Evolutionary conservation across 2,888 invertebrate species (phyloP).

Genomic region (Mesorhabditis sp.): DNA sequence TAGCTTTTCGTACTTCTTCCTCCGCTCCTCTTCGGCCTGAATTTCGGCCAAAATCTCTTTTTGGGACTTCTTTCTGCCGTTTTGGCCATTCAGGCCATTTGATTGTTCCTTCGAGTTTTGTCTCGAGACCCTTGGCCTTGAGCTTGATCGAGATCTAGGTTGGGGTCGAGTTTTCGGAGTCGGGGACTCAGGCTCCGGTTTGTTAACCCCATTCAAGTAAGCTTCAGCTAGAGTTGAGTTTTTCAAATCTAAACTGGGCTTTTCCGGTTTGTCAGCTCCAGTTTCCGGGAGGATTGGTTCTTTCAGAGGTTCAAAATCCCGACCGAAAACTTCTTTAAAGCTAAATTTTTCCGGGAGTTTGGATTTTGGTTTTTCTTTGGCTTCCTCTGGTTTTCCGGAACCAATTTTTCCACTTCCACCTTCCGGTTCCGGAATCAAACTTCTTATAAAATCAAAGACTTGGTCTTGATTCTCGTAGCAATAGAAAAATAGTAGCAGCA

Average conservation of each 20-base stretch:
- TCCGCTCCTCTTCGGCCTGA: neutral
- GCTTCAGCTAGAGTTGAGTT: neutral
- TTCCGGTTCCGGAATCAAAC: neutral
- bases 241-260: neutral
- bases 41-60: slow-evolving; percentile 5
- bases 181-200: no score
- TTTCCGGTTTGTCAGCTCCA: neutral
- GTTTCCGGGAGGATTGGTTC: neutral
- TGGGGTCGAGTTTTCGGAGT: no score
- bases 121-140: no score
- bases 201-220: neutral
- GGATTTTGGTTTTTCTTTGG: neutral
- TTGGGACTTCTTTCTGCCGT: neutral
- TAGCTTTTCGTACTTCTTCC: slow-evolving; percentile 6
- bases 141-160: neutral
- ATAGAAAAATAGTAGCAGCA: slow-evolving; percentile 3
- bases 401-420: neutral
- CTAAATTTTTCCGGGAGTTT: neutral
- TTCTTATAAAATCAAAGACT: neutral
- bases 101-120: no score
- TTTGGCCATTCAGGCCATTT: neutral
- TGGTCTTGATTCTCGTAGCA: slow-evolving; percentile 6
- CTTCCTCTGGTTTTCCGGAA: neutral
- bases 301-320: neutral
- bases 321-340: neutral